Percentiles rank a stretch among this genome's conserved stretches.
These are phyloP conservation scores for Xestia c-nigrum DNA, from an alignment of 2,888 invertebrate genomes.

Conservation along the genomic window DNA sequence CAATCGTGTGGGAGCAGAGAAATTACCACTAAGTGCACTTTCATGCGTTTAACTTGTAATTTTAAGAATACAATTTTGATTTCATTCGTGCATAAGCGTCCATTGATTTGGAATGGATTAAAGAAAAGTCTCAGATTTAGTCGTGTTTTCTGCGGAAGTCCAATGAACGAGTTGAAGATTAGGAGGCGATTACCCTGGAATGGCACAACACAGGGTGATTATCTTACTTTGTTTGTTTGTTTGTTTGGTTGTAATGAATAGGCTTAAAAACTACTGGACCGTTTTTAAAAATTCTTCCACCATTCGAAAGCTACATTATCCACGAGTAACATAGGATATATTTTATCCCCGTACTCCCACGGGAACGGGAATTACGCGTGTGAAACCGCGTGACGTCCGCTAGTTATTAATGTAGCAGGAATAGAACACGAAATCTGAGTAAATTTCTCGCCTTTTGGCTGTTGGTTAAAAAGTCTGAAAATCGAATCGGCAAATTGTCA, in stretches of 20 bases:
- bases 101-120: neutral
- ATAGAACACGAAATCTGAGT: neutral
- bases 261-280: no score
- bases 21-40: conserved; percentile 24
- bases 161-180: neutral
- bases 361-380: no score
- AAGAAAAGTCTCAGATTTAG: neutral
- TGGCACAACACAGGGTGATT: neutral
- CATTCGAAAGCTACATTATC: no score
- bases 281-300: no score
- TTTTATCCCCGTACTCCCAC: no score
- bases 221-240: no score
- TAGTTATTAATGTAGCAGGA: neutral
- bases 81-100: neutral
- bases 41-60: conserved; percentile 20
- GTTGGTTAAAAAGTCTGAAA: neutral
- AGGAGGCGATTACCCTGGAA: neutral
- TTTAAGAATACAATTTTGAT: conserved; percentile 11
- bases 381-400: no score
- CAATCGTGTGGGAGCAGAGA: conserved; percentile 45
- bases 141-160: neutral
- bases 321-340: no score
- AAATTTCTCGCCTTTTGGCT: neutral
- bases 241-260: no score
- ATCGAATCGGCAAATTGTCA: conserved; percentile 14